A percentile compares a stretch with the other conserved stretches of the same genome.
Conservation (phyloP, 2,888 invertebrate genomes). For the Ditula angustiorana region DNA sequence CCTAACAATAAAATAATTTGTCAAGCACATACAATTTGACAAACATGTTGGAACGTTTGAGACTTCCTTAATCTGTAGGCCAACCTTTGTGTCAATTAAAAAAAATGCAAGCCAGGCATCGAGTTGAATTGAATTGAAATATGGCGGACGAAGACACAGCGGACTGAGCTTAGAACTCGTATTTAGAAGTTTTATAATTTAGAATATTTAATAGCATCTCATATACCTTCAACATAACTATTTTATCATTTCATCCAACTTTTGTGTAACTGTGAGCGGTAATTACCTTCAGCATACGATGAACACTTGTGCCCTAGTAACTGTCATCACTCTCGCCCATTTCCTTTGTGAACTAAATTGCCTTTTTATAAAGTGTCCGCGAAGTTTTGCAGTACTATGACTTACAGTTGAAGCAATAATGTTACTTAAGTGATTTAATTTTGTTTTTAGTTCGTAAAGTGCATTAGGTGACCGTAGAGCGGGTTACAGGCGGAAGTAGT, state of each 20-base stretch:
- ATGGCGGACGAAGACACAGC: conserved; percentile 38
- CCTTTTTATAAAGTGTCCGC: conserved; percentile 53
- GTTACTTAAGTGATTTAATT: conserved; percentile 35
- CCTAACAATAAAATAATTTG: too few species aligned
- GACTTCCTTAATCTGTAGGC: too few species aligned
- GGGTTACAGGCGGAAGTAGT: conserved; percentile 59
- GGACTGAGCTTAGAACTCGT: conserved; percentile 32
- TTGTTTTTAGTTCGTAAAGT: conserved; percentile 35
- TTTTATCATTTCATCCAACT: conserved; percentile 2
- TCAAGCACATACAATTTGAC: too few species aligned
- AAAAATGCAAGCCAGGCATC: neutral
- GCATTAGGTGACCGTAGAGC: conserved; percentile 41
- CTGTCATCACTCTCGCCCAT: conserved; percentile 64
- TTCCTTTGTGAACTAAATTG: conserved; percentile 82
- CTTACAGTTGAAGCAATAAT: conserved; percentile 26
- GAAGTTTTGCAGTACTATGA: conserved; percentile 45
- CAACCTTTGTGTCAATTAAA: neutral
- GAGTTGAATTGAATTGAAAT: conserved; percentile 13
- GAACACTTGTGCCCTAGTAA: conserved; percentile 63
- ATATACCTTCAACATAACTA: conserved; percentile 2
- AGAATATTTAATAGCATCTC: conserved; percentile 18
- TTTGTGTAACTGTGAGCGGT: conserved; percentile 30
- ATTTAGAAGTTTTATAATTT: conserved; percentile 32
- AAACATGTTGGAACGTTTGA: too few species aligned
- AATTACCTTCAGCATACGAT: conserved; percentile 46